Base-by-base conservation (phyloP, 1,140 invertebrate genomes). In the Reticulitermes speratus region DNA sequence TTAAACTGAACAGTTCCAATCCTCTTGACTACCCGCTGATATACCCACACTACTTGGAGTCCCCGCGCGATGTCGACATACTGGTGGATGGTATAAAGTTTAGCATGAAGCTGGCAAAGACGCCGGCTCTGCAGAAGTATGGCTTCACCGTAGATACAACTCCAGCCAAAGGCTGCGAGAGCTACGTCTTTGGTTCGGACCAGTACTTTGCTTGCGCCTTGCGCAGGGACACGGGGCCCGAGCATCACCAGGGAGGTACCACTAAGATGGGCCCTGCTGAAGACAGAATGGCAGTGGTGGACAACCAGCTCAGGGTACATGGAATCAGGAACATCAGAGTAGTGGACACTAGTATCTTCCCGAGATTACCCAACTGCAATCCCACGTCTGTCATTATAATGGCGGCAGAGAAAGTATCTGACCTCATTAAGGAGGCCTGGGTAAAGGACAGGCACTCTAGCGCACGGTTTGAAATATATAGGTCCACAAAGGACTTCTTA, bases 181-280 rank as follows among this genome's bases (percentile, higher is more conserved):
- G 94, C 83, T 91, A 95, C 7, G 93, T 93, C 69, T 96, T 96
- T 84, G 95, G 95, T 0, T 95, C 94, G 85, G 96, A 97, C 89
- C 93, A 93, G 0, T 97, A 96, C 90, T 96, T 96, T 95, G 94
- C 95, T 89, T 97, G 96, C 88, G 96, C 96, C 0, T 93, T 96
- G 5, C 91, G 94, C 84, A 93, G 94, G 88, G 94, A 95, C 44
- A 97, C 96, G 0, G 95, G 94, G 0, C 95, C 96, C 1, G 96
- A 97, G 90, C 97, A 97, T 89, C 96, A 97, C 91, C 96, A 97
- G 90, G 82, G 25, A 25, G 86, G 85, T 9, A 86, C 85, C 38
- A 88, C 86, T 32, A 88, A 87, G 19, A 87, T 89, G 90, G 75
- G 90, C 87, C 3, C 90, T 89, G n/a, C 86, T 90, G 0, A 87